Evolutionary conservation across 2,888 invertebrate genomes (phyloP).

Genomic region (Leucoptera coffeella): DNA sequence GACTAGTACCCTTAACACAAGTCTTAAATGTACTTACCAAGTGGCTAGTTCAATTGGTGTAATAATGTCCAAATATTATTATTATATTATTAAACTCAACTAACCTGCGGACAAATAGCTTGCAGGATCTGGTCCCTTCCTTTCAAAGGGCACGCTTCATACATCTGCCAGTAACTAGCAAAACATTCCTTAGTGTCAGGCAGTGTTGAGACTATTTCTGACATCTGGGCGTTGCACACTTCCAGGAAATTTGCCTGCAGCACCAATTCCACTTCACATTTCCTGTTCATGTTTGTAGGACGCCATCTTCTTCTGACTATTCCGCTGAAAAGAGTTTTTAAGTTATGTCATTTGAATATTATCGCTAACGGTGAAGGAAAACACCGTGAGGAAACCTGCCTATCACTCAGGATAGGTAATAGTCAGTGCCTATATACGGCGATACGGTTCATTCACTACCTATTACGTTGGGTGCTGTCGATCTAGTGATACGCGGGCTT

Average conservation of each 20-base stretch:
- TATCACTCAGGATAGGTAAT: too few species aligned
- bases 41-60: too few species aligned
- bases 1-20: too few species aligned
- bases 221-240: conserved; percentile 49
- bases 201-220: conserved; percentile 43
- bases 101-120: conserved; percentile 79
- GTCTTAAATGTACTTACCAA: too few species aligned
- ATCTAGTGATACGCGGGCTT: too few species aligned
- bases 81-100: conserved; percentile 2
- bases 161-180: conserved; percentile 63
- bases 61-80: too few species aligned
- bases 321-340: conserved; percentile 51
- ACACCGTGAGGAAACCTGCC: too few species aligned
- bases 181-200: conserved; percentile 66
- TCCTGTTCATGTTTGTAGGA: conserved; percentile 49
- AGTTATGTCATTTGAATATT: not conserved
- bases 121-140: conserved; percentile 73
- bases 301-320: conserved; percentile 70
- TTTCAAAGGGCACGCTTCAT: conserved; percentile 56
- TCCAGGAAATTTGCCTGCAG: conserved; percentile 67
- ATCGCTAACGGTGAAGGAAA: not conserved
- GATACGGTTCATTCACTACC: too few species aligned
- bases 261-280: conserved; percentile 64
- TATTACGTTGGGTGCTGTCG: too few species aligned
- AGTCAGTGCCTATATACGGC: too few species aligned